Conservation (phyloP, 2,113 vertebrate genomes). For the Carettochelys insculpta region DNA sequence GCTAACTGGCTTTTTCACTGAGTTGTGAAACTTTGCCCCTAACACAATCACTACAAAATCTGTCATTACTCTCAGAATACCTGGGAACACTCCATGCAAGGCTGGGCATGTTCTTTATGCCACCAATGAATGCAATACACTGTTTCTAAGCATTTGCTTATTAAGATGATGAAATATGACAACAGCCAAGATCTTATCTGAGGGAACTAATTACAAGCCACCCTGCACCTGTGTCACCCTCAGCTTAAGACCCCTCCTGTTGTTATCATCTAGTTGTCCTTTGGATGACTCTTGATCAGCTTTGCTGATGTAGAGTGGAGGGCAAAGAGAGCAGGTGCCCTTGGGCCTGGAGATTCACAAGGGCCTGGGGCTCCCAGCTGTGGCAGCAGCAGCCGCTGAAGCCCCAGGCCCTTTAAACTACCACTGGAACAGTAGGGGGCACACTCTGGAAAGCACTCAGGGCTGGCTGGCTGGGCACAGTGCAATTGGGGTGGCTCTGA, state of each 20-base stretch:
- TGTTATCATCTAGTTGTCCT: slow-evolving; percentile 17
- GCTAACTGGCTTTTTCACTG: slow-evolving; percentile 18
- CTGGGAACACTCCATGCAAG: not conserved
- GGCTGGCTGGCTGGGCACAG: too few relatives aligned
- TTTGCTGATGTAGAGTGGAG: too few relatives aligned
- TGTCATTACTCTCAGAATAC: not conserved
- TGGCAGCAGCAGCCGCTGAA: too few relatives aligned
- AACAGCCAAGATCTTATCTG: slow-evolving; percentile 7
- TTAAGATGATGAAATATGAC: slow-evolving; percentile 29
- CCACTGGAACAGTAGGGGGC: too few relatives aligned
- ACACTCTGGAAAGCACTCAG: too few relatives aligned
- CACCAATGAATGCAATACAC: not conserved
- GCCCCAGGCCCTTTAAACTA: too few relatives aligned
- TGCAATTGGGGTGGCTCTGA: too few relatives aligned
- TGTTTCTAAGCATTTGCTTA: slow-evolving; percentile 42
- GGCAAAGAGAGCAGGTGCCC: too few relatives aligned
- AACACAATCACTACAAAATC: fast-evolving
- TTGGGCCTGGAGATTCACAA: too few relatives aligned
- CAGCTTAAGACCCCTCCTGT: slow-evolving; percentile 1
- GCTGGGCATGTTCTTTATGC: not conserved
- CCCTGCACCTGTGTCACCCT: not conserved
- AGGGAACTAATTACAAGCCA: not conserved
- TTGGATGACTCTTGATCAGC: slow-evolving; percentile 14
- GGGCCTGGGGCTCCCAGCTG: too few relatives aligned
- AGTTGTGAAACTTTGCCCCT: not conserved